phyloP scores from a whole-genome alignment of 2,797 vertebrate species.

The Betta splendens region DNA sequence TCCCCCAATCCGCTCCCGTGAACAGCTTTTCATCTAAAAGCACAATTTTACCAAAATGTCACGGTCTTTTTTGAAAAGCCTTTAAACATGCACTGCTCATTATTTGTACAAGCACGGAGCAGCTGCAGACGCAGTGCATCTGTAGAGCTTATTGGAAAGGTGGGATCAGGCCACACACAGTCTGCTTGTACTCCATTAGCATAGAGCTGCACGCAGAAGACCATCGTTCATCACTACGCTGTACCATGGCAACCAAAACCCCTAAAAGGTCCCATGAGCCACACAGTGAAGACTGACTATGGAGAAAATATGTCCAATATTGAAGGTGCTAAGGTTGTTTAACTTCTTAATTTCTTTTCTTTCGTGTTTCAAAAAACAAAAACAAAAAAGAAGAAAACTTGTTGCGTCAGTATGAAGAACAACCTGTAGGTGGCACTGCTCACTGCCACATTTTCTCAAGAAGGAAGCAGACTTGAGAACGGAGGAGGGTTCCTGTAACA shows the following conservation, averaged over 20 bases:
- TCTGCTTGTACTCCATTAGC: conserved; percentile 54
- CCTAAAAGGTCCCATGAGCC: conserved; percentile 21
- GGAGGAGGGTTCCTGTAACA: conserved; percentile 14
- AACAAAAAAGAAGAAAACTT: too few relatives aligned
- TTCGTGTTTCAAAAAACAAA: background rate
- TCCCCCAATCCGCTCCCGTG: conserved; percentile 16
- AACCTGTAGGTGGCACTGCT: conserved; percentile 56
- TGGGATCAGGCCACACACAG: conserved; percentile 51
- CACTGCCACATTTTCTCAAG: conserved; percentile 21
- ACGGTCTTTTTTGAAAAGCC: conserved; percentile 12
- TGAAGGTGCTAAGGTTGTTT: background rate
- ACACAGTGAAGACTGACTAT: conserved; percentile 14
- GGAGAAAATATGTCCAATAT: conserved; percentile 8
- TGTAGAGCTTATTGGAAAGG: conserved; percentile 45
- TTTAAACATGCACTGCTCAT: conserved; percentile 17
- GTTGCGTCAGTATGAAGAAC: background rate
- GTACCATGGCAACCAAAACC: conserved; percentile 73
- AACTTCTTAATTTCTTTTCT: background rate
- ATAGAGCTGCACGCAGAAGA: conserved; percentile 60
- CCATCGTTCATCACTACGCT: conserved; percentile 48
- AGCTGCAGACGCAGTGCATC: conserved; percentile 30
- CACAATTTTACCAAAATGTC: conserved; percentile 26
- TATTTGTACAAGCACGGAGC: conserved; percentile 20
- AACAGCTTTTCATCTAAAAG: conserved; percentile 25
- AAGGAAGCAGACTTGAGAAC: background rate